A percentile compares a stretch with the other conserved stretches of the same genome.
Conservation (phyloP, 2,888 invertebrate genomes). For the Notodromas monacha region DNA sequence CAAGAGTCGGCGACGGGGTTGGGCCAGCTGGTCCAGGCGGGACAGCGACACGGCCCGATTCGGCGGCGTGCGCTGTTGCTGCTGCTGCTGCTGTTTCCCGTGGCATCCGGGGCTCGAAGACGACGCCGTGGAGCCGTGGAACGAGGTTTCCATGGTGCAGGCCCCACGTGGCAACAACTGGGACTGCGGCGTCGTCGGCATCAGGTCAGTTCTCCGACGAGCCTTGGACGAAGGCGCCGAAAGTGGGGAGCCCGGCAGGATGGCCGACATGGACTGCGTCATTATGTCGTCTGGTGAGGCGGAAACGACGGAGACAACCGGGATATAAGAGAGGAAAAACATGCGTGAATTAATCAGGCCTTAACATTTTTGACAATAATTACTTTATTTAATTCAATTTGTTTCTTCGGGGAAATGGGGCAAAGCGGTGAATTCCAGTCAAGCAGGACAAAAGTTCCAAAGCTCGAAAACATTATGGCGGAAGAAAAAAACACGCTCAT, state of each 20-base stretch:
- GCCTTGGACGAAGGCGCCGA: conserved; percentile 11
- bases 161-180: conserved; percentile 24
- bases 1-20: conserved; percentile 25
- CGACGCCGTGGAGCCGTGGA: conserved; percentile 14
- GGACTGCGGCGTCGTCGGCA: conserved; percentile 39
- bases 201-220: conserved; percentile 32
- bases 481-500: too few relatives aligned
- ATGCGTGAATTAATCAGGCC: too few relatives aligned
- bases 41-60: conserved; percentile 80
- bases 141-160: conserved; percentile 9
- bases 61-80: conserved; percentile 18
- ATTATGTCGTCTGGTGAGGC: not conserved
- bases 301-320: too few relatives aligned
- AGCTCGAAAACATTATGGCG: too few relatives aligned
- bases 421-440: too few relatives aligned
- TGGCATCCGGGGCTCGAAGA: conserved; percentile 14
- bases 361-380: too few relatives aligned
- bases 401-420: too few relatives aligned
- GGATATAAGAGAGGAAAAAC: too few relatives aligned
- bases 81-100: conserved; percentile 9
- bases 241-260: conserved; percentile 5
- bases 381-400: too few relatives aligned
- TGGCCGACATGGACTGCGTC: conserved; percentile 1
- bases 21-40: conserved; percentile 50
- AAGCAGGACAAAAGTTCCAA: too few relatives aligned